Conservation (phyloP, 2,888 invertebrate genomes). For the Crepidodera aurea region DNA sequence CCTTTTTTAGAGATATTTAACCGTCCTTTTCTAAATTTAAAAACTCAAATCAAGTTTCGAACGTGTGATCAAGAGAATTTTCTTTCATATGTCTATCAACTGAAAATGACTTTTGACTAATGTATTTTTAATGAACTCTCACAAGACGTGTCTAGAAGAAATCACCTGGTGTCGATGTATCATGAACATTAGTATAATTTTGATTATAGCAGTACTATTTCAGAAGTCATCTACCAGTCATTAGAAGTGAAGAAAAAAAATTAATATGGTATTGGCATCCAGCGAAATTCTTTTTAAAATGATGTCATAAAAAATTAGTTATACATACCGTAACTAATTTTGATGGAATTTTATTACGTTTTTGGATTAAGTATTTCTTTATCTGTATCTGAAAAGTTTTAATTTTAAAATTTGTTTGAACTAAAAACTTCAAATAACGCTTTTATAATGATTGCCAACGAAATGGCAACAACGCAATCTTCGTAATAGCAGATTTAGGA, state of each 20-base stretch:
- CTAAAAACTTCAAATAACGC: no score
- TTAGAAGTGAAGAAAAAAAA: constrained; percentile 6
- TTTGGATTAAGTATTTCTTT: no score
- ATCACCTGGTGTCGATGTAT: background rate
- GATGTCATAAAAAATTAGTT: background rate
- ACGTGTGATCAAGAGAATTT: background rate
- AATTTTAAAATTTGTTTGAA: no score
- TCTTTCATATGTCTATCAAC: background rate
- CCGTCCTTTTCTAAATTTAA: no score
- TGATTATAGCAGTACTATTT: background rate
- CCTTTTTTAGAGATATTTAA: no score
- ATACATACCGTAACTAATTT: background rate
- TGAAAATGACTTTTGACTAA: constrained; percentile 13
- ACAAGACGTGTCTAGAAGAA: constrained; percentile 13
- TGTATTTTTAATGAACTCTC: constrained; percentile 13
- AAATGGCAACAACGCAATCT: no score
- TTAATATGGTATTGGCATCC: background rate
- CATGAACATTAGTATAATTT: background rate
- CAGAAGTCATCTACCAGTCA: background rate
- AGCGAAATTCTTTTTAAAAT: constrained; percentile 9
- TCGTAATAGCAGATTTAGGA: no score
- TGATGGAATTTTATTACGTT: background rate
- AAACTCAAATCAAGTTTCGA: background rate
- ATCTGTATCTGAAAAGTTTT: no score
- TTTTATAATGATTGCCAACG: no score